Evolutionary conservation across 2,113 vertebrate species (phyloP).

Genomic region (Anarhynchus alexandrinus): DNA sequence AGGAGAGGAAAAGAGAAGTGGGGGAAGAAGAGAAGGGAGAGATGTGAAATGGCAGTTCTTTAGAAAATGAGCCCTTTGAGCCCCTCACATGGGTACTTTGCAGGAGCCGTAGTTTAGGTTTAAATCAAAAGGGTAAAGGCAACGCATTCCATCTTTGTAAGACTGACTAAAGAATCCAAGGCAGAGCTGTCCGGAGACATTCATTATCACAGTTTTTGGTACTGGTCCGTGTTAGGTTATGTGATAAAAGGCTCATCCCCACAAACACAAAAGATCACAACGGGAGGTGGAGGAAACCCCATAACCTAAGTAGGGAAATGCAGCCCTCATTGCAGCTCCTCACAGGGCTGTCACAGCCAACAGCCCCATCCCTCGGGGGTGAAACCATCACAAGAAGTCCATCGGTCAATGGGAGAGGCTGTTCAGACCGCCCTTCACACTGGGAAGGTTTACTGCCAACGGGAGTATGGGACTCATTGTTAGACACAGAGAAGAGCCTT

Average conservation of each 20-base stretch:
- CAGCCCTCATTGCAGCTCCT: rapidly evolving
- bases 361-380: neutral
- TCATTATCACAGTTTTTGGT: neutral
- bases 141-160: neutral
- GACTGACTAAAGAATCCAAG: neutral
- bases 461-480: neutral
- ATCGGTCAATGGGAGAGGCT: neutral
- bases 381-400: neutral
- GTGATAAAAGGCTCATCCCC: neutral
- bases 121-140: neutral
- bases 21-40: neutral
- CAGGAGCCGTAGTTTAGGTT: neutral
- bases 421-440: neutral
- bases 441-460: neutral
- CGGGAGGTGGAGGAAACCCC: neutral
- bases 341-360: neutral
- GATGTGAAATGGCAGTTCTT: neutral
- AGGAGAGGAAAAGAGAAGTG: neutral
- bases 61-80: neutral
- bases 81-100: neutral
- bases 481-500: neutral
- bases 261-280: neutral
- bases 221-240: neutral
- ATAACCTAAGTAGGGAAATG: neutral
- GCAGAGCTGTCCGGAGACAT: neutral